Percentiles rank a stretch among this genome's conserved stretches.
Conservation (phyloP, 2,888 invertebrate genomes). For the Dyspetes luteomarginatus region DNA sequence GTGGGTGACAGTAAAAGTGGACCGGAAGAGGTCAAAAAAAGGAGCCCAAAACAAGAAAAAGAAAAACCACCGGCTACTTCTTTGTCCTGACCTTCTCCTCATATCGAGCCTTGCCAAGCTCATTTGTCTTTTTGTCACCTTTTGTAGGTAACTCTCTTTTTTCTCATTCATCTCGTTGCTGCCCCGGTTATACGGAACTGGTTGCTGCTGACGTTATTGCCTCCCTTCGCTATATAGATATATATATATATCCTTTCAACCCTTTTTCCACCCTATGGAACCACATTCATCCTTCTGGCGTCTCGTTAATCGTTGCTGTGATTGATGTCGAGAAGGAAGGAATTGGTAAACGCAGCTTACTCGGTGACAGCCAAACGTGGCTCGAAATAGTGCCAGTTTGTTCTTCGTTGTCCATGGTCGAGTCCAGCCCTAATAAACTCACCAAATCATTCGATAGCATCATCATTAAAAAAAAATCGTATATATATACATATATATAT, state of each 20-base stretch:
- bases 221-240: not conserved
- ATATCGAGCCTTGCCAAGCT: not conserved
- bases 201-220: conserved; percentile 19
- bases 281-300: conserved; percentile 36
- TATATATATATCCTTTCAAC: not conserved
- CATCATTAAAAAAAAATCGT: not conserved
- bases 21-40: conserved; percentile 47
- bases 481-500: too few species aligned
- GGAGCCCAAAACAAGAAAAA: conserved; percentile 42
- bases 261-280: not conserved
- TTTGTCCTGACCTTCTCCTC: conserved; percentile 37
- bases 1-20: conserved; percentile 54
- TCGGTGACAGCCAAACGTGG: conserved; percentile 49
- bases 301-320: conserved; percentile 26
- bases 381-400: conserved; percentile 30
- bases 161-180: conserved; percentile 48
- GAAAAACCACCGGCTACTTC: conserved; percentile 47
- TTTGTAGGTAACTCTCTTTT: conserved; percentile 36
- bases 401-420: conserved; percentile 43
- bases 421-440: conserved; percentile 42
- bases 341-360: conserved; percentile 30
- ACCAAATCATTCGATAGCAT: too few species aligned
- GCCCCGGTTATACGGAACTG: conserved; percentile 33
- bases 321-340: conserved; percentile 47
- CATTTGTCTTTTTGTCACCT: conserved; percentile 22